These are phyloP conservation scores for Ethmia dodecea DNA, from an alignment of 2,888 invertebrate species.

Conservation along the genomic window DNA sequence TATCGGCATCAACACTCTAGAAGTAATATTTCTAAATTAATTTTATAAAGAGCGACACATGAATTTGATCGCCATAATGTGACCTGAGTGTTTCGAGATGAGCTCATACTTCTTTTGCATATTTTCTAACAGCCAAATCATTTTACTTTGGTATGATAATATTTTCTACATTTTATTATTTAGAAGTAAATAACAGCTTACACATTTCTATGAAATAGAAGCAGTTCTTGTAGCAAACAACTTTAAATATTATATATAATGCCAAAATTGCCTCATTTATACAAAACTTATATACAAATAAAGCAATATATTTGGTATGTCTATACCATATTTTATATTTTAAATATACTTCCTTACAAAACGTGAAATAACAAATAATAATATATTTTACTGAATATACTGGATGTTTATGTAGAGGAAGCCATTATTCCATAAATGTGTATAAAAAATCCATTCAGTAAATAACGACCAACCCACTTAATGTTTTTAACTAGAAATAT, in stretches of 20 bases:
- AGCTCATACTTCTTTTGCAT: no score
- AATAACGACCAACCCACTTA: no score
- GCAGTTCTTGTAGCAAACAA: conserved; percentile 5
- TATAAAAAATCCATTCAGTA: no score
- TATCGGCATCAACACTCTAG: no score
- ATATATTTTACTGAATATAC: conserved; percentile 5
- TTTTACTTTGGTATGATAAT: conserved; percentile 40
- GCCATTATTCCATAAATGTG: no score
- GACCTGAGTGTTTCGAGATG: no score
- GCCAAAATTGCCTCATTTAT: conserved; percentile 8
- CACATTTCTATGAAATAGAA: conserved; percentile 13
- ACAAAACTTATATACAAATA: conserved; percentile 33
- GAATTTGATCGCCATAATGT: no score
- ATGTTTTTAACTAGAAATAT: conserved; percentile 4
- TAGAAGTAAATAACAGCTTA: conserved; percentile 10
- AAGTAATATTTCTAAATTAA: no score
- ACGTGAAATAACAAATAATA: conserved; percentile 9
- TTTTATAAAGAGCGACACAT: no score
- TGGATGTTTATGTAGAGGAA: no score
- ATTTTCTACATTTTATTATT: conserved; percentile 21
- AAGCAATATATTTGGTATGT: conserved; percentile 26
- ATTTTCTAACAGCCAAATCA: conserved; percentile 47
- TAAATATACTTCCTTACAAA: conserved; percentile 21
- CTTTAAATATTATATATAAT: not conserved
- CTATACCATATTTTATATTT: conserved; percentile 24